Percentiles rank a stretch among this genome's conserved stretches.
Evolutionary conservation across 2,888 invertebrate species (phyloP).

Genomic region (Catocala nupta): DNA sequence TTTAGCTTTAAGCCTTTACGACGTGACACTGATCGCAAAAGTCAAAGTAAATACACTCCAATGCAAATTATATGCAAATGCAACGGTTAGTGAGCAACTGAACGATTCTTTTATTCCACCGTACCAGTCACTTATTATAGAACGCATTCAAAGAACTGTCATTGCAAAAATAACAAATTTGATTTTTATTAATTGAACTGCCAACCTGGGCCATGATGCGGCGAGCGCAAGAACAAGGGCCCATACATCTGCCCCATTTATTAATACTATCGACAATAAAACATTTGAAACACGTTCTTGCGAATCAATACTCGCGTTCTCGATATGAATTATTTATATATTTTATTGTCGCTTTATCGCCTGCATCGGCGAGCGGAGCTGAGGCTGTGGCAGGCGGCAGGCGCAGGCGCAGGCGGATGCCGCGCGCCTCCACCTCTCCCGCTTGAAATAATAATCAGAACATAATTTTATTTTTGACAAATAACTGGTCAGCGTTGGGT

Average conservation of each 20-base stretch:
- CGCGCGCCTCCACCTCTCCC: constrained; percentile 56
- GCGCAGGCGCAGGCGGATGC: constrained; percentile 44
- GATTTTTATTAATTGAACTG: constrained; percentile 81
- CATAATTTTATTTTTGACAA: constrained; percentile 86
- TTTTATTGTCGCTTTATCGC: constrained; percentile 86
- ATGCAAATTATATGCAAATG: constrained; percentile 2
- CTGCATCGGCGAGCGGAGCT: constrained; percentile 68
- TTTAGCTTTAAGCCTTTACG: background rate
- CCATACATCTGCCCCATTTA: constrained; percentile 83
- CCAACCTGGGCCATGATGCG: constrained; percentile 67
- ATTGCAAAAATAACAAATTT: constrained; percentile 67
- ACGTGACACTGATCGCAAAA: background rate
- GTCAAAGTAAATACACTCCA: background rate
- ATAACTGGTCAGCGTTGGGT: constrained; percentile 75
- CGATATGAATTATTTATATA: constrained; percentile 84
- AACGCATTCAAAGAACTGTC: constrained; percentile 30
- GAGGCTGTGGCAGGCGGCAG: constrained; percentile 60
- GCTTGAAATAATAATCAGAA: constrained; percentile 83
- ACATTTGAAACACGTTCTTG: constrained; percentile 86
- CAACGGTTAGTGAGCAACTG: background rate
- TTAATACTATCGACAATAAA: constrained; percentile 81
- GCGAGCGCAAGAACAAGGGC: constrained; percentile 65
- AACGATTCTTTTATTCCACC: background rate
- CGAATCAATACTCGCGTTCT: constrained; percentile 80
- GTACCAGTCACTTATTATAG: background rate